Conservation (phyloP, 2,113 vertebrate species). For the Oxyura jamaicensis region DNA sequence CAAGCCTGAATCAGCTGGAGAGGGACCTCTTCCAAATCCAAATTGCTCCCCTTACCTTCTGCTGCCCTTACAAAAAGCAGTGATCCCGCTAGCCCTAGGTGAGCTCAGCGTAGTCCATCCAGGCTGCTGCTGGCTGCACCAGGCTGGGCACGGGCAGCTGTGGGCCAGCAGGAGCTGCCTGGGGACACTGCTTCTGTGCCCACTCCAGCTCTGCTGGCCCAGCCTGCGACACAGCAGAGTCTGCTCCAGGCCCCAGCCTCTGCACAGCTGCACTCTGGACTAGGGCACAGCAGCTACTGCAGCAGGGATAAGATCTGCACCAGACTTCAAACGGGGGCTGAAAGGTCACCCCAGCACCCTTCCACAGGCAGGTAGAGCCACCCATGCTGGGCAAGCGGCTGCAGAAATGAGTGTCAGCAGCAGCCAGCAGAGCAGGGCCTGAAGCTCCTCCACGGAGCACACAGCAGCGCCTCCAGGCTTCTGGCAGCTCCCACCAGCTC, state of each 20-base stretch:
- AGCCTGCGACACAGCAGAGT: background rate
- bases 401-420: no score
- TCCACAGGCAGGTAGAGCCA: background rate
- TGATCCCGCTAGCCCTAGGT: no score
- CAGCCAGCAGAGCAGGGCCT: no score
- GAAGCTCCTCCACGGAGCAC: background rate
- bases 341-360: background rate
- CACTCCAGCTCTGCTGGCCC: background rate
- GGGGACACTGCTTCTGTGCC: background rate
- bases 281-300: background rate
- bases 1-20: background rate
- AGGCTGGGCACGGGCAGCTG: no score
- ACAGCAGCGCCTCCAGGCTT: background rate
- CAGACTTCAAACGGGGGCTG: accelerated
- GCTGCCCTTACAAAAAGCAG: background rate
- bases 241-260: background rate
- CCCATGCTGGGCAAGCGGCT: no score
- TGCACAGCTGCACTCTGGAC: background rate
- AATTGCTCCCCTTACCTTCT: background rate
- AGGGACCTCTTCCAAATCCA: background rate
- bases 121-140: no score
- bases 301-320: accelerated
- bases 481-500: background rate
- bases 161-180: background rate
- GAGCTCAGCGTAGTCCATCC: no score